phyloP scores from a whole-genome alignment of 2,797 vertebrate species.

The Siniperca undulata region DNA sequence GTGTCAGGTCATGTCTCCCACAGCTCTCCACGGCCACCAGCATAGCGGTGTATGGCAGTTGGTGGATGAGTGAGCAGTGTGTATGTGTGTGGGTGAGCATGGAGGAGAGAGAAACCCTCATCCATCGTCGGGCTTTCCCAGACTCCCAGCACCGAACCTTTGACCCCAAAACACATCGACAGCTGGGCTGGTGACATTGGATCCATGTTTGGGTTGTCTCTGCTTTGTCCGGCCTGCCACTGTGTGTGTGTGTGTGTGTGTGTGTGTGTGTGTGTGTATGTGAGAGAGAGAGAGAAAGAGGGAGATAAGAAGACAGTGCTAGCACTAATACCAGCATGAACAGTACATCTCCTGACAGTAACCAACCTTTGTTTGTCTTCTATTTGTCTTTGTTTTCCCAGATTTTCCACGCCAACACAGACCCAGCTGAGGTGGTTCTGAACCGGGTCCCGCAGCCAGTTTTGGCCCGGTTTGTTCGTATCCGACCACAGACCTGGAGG shows the following conservation, averaged over 20 bases:
- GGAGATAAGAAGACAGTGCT: slow-evolving; percentile 11
- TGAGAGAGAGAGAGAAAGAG: slow-evolving; percentile 2
- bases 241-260: slow-evolving; percentile 61
- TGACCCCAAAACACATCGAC: slow-evolving; percentile 79
- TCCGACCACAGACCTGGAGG: slow-evolving; percentile 95
- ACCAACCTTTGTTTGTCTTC: slow-evolving; percentile 27
- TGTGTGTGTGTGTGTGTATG: slow-evolving; percentile 44
- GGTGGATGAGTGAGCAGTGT: neutral
- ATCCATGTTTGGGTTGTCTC: slow-evolving; percentile 82
- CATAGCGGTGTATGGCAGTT: slow-evolving; percentile 23
- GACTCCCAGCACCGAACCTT: slow-evolving; percentile 66
- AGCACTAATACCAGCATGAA: slow-evolving; percentile 6
- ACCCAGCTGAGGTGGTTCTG: slow-evolving; percentile 93
- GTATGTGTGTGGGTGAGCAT: neutral
- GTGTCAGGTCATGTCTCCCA: slow-evolving; percentile 67
- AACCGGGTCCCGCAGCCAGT: slow-evolving; percentile 94
- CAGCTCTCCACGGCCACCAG: slow-evolving; percentile 55
- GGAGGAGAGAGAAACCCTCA: slow-evolving; percentile 23
- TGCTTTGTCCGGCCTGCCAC: slow-evolving; percentile 73
- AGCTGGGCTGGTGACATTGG: slow-evolving; percentile 79
- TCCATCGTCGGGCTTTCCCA: slow-evolving; percentile 68
- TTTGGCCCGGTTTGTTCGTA: slow-evolving; percentile 94
- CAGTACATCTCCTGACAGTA: slow-evolving; percentile 23
- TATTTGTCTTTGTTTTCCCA: slow-evolving; percentile 63
- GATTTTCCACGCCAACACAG: slow-evolving; percentile 95